phyloP scores from a whole-genome alignment of 2,888 invertebrate genomes.

The Timema cristinae region DNA sequence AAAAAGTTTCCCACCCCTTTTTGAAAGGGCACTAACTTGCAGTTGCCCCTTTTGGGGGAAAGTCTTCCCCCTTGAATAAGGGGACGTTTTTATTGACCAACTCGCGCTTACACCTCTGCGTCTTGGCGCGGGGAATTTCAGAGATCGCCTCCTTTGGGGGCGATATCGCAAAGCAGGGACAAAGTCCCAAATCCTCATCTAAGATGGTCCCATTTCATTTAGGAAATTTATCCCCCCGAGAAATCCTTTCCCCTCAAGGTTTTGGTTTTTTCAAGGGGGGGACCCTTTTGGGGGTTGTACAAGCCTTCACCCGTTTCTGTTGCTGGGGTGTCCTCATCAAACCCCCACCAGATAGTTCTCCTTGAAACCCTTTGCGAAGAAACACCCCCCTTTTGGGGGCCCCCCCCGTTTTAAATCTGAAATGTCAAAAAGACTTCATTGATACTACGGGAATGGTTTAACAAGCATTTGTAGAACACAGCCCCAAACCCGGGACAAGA shows the following conservation, averaged over 20 bases:
- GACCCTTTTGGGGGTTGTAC: constrained; percentile 41
- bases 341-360: constrained; percentile 49
- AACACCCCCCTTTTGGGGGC: constrained; percentile 50
- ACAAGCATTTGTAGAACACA: not conserved
- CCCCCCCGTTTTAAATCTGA: constrained; percentile 37
- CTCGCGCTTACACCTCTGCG: constrained; percentile 77
- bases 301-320: constrained; percentile 36
- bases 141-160: constrained; percentile 81
- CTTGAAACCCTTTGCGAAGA: constrained; percentile 53
- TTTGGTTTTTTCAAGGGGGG: constrained; percentile 38
- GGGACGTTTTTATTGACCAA: constrained; percentile 82
- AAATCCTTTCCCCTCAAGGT: constrained; percentile 16
- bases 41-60: constrained; percentile 70
- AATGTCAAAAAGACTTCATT: not conserved
- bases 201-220: constrained; percentile 42
- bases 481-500: no score
- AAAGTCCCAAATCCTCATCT: constrained; percentile 71
- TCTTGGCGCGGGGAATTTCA: constrained; percentile 83
- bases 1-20: constrained; percentile 45
- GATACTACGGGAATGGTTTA: not conserved
- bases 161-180: constrained; percentile 73
- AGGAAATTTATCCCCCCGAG: constrained; percentile 22
- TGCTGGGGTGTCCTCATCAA: constrained; percentile 56
- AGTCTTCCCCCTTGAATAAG: constrained; percentile 67
- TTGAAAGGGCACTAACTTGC: constrained; percentile 68